Evolutionary conservation across 2,888 invertebrate species (phyloP), one percentile per base, ranked within the genome.

Genomic region (Tillus elongatus): DNA sequence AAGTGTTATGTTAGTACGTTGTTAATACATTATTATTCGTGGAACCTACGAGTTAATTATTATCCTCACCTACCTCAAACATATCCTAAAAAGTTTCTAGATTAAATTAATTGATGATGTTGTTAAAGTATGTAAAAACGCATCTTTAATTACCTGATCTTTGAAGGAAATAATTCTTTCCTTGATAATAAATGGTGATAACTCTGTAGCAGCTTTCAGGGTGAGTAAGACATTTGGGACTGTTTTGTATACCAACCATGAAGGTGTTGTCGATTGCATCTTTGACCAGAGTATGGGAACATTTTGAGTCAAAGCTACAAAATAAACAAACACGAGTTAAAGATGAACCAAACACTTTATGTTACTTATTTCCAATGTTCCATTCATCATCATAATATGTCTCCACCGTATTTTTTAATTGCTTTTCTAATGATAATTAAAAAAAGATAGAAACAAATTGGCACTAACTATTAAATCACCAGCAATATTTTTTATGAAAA

Each of bases 241-340:
- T 64, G 42, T 72, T 73, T 41, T 69, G 70, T 1, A 80, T 64
- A 1, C 76, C 73, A 2, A 89, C 68, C 2, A 75, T 77, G 60
- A 86, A 88, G 3, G 79, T 74, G 44, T 80, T 79, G 39, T 82
- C 79, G 1, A 67, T 63, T 0, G 74, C 67, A 49, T 90, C 89
- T 9, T 78, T 76, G 0, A 82, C 70, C 15, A 91, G 58, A 0
- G 80, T 74, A 54, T 89, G 83, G 1, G 80, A 72, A 60, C 91
- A 91, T 1, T 77, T 72, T 1, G 89, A 81, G 35, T 79, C 72
- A 51, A 85, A 84, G 56, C 83, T 86, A 58, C 49, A 69, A 52
- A 38, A 30, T 36, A 10, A 15, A 35, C 16, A 19, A 10, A 11
- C 2, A 8, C 13, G 35, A 4, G 19, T 34, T 14, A 35, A 12